Evolutionary conservation across 2,113 vertebrate species (phyloP).

Genomic region (Seriola dumerili): DNA sequence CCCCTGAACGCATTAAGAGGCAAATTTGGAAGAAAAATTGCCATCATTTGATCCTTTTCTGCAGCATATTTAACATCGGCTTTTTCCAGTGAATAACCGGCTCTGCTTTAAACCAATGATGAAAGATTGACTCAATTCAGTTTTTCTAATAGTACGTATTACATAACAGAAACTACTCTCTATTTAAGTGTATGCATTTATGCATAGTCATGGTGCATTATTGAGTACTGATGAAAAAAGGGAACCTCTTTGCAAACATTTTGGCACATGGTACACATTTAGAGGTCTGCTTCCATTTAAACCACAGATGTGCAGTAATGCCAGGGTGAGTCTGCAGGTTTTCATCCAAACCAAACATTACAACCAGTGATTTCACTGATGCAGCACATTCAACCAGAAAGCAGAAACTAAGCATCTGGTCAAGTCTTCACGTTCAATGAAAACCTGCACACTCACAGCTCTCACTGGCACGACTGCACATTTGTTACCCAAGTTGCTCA

Average conservation of each 20-base stretch:
- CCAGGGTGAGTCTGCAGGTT: conserved; percentile 16
- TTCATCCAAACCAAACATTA: conserved; percentile 8
- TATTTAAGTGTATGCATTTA: not conserved
- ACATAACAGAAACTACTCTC: not conserved
- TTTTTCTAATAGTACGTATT: not conserved
- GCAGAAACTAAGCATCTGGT: not conserved
- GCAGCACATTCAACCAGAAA: not conserved
- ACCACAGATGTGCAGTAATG: not conserved
- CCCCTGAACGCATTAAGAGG: not conserved
- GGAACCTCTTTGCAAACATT: conserved; percentile 5
- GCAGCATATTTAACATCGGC: not conserved
- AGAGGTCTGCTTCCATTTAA: not conserved
- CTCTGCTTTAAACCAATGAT: not conserved
- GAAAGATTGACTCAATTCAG: not conserved
- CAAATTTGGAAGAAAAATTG: not conserved
- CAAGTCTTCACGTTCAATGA: not conserved
- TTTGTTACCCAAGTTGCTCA: not conserved
- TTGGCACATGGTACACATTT: not conserved
- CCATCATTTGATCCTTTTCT: not conserved
- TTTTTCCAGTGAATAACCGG: not conserved
- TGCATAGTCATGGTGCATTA: not conserved
- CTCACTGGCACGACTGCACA: not conserved
- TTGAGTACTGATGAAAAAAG: not conserved
- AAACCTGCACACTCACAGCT: not conserved
- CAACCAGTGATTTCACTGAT: not conserved